Evolutionary conservation across 2,888 invertebrate genomes (phyloP), one percentile per base, ranked within the genome.

Genomic region (Leptarthrus brevirostris): DNA sequence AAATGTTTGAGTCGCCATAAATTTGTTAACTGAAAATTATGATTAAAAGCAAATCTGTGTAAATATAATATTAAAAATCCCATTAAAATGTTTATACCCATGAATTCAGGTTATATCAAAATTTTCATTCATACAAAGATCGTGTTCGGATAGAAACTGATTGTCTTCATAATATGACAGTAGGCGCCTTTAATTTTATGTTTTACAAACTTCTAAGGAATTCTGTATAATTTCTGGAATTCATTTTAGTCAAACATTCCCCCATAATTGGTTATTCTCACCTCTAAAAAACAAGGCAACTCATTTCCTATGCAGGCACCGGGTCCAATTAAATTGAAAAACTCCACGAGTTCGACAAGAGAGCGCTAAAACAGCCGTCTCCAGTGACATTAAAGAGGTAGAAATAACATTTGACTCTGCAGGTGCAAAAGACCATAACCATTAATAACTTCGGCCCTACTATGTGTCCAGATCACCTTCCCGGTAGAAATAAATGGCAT

Each of bases 391-490:
- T 64, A 64, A 64, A 64, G 44, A 44, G 36, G 47, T 14, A 22
- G 44, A 64, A 47, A 26, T 44, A 47, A 44, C 64, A 64, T 64
- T 64, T 44, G 44, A 36, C 64, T 64, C 64, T n/a, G 64, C 64
- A 64, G 64, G 64, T 64, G 64, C 64, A 64, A 64, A 40, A 24
- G 64, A 14, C 64, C 64, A 64, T 64, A 64, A 64, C 64, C 64
- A 64, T 64, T 64, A 64, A 64, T 64, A 64, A 64, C 47, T 44
- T 14, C 16, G 16, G 10, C 47, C 64, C 18, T 49, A 20, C 49
- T 20, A 14, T 24, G 47, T n/a, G 12, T n/a, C n/a, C 22, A 24
- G 64, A 64, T 64, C 64, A 24, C 16, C 36, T 47, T 36, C 64
- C 22, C 36, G 16, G 5, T n/a, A 54, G 12, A 34, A 24, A 22